Evolutionary conservation across 1,140 invertebrate species (phyloP), one percentile per base, ranked within the genome.

Genomic region (Olivierus martensii): DNA sequence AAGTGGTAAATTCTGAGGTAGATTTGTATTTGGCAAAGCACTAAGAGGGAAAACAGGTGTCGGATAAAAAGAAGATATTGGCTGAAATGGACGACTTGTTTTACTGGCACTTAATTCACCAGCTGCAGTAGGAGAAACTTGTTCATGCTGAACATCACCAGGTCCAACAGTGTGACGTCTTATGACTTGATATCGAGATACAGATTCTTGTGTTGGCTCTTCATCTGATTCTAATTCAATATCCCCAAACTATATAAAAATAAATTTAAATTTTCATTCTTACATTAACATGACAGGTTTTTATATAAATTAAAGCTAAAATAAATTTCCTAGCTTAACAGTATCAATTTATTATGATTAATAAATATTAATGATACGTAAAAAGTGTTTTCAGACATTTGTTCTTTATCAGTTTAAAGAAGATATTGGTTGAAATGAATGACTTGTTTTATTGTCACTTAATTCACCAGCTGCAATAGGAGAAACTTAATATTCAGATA

Each of bases 91-190:
- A 53, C 14, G 1, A 51, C 50, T 53, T 54, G 53, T 28, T 53
- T 59, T 15, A 53, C 47, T 35, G 54, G 58, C 10, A 45, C 52
- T 11, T 42, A 15, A 17, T 52, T 34, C 35, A 58, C 35, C 41
- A 22, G 21, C 41, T 43, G 41, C 41, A 43, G 41, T 43, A 4
- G 41, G 41, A 18, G 41, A 43, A 22, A 22, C 41, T 59, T 58
- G n/a, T 28, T 75, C 44, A 83, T 79, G 28, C 28, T 28, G 28
- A 28, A 28, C 28, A 72, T 92, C 86, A 6, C 87, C 87, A 7
- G 90, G 89, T 3, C 91, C 89, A 14, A 95, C 88, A 0, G 91
- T 95, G 66, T 95, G 90, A 46, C 90, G 75, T 51, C 90, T 72
- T 44, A 83, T 80, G 2, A 76, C 73, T 51, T 71, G 65, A 58